These are phyloP conservation scores for Hirtodrosophila histrioides DNA, from an alignment of 2,888 invertebrate species.

Conservation along the genomic window DNA sequence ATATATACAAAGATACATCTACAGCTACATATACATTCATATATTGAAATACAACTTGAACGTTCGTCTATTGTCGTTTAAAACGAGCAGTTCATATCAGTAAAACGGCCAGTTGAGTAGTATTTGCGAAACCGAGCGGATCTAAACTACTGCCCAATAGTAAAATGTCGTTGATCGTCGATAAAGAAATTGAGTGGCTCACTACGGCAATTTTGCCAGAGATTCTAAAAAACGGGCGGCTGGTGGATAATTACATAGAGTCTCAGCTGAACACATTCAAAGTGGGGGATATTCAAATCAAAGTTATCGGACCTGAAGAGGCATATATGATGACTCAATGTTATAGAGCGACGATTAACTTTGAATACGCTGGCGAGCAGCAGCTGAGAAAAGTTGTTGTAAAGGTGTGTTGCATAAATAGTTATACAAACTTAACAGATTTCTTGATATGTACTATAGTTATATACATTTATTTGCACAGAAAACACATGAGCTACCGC, in stretches of 20 bases:
- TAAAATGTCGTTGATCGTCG: slow-evolving; percentile 39
- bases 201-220: slow-evolving; percentile 52
- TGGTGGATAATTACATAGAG: slow-evolving; percentile 41
- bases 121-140: slow-evolving; percentile 17
- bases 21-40: background rate
- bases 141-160: background rate
- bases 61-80: slow-evolving; percentile 3
- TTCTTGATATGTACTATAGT: too few species aligned
- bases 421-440: too few species aligned
- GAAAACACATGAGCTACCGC: slow-evolving; percentile 80
- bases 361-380: slow-evolving; percentile 50
- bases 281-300: slow-evolving; percentile 57
- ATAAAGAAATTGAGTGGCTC: slow-evolving; percentile 68
- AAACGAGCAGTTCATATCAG: background rate
- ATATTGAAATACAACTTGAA: background rate
- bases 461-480: slow-evolving; percentile 23
- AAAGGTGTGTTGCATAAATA: slow-evolving; percentile 65
- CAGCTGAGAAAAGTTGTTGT: slow-evolving; percentile 59
- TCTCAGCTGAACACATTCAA: slow-evolving; percentile 40
- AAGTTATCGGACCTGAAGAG: slow-evolving; percentile 68
- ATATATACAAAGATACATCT: background rate
- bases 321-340: slow-evolving; percentile 81
- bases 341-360: slow-evolving; percentile 68
- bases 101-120: slow-evolving; percentile 20
- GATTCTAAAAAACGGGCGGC: slow-evolving; percentile 56